Conservation (phyloP, 2,113 vertebrate species). For the Corvus cornix region DNA sequence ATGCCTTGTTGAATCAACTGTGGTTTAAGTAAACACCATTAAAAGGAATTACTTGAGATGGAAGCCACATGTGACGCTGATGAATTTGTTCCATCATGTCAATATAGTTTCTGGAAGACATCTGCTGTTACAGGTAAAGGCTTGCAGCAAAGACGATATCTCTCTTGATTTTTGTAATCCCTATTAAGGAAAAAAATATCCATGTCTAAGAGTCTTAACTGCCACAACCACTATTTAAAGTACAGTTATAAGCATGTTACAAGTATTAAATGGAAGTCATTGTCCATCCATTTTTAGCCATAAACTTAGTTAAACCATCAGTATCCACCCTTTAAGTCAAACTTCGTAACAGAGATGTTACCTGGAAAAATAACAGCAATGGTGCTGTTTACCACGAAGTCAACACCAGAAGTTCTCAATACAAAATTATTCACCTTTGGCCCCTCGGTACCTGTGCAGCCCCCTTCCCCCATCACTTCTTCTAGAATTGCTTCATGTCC, state of each 20-base stretch:
- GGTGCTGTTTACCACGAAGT: background rate
- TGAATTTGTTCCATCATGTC: background rate
- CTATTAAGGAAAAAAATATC: slow-evolving; percentile 55
- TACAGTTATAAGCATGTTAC: background rate
- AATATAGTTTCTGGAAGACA: background rate
- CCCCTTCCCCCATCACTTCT: background rate
- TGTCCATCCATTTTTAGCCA: background rate
- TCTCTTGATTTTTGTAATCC: slow-evolving; percentile 97
- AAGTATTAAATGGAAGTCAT: background rate
- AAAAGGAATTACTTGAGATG: slow-evolving; percentile 59
- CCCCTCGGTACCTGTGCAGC: background rate
- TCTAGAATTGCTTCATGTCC: background rate
- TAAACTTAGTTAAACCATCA: background rate
- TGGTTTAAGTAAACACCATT: slow-evolving; percentile 66
- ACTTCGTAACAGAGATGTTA: background rate
- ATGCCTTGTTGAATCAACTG: slow-evolving; percentile 67
- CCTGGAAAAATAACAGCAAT: background rate
- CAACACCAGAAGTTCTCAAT: background rate
- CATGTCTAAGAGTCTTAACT: background rate
- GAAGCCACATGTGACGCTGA: background rate
- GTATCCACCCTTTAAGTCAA: background rate
- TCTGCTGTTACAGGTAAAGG: slow-evolving; percentile 85
- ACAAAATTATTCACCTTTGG: background rate
- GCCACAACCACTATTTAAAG: background rate
- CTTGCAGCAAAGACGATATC: slow-evolving; percentile 98